Evolutionary conservation across 1,140 invertebrate species (phyloP).

Genomic region (Apocrypta bakeri): DNA sequence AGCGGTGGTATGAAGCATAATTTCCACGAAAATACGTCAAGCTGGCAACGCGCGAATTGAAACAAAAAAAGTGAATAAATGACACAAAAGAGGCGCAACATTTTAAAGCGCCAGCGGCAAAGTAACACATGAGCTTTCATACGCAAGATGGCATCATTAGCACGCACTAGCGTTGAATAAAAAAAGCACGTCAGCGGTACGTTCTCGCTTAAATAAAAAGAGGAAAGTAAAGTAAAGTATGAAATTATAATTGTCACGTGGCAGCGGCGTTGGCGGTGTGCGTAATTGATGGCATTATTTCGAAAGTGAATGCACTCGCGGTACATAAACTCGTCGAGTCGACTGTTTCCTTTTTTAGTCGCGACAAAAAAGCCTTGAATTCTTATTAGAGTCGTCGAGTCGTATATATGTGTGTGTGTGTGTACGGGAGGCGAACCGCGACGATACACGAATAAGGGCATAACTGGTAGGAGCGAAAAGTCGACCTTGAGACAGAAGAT

Average conservation of each 20-base stretch:
- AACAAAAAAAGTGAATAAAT: neutral
- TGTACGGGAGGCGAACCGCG: neutral
- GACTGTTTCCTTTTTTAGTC: neutral
- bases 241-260: constrained; percentile 17
- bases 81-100: neutral
- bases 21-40: neutral
- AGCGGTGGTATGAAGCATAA: too few relatives aligned
- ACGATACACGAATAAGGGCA: constrained; percentile 14
- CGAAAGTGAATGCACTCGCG: neutral
- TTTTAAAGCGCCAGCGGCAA: neutral
- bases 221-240: neutral
- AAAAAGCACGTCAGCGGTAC: neutral
- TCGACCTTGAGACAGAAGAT: constrained; percentile 12
- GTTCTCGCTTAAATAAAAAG: neutral
- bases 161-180: neutral
- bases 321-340: neutral
- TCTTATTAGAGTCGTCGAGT: neutral
- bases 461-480: neutral
- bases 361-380: constrained; percentile 21
- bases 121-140: constrained; percentile 9
- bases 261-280: neutral
- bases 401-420: too few relatives aligned
- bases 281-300: constrained; percentile 36
- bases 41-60: neutral
- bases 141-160: constrained; percentile 25